phyloP scores from a whole-genome alignment of 2,888 invertebrate species.

The Eristalinus sepulchralis region DNA sequence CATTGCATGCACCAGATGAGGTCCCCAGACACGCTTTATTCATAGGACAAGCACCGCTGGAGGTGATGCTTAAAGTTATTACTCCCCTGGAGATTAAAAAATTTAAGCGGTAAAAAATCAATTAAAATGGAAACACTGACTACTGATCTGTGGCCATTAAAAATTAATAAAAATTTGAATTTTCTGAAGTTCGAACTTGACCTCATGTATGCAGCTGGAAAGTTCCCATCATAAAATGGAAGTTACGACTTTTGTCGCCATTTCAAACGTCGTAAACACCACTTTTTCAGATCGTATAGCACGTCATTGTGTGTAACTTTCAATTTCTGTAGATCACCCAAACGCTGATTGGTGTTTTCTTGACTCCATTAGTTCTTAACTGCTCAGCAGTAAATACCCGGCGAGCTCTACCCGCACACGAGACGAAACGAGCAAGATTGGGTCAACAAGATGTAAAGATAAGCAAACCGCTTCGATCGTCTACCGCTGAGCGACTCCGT shows the following conservation, averaged over 20 bases:
- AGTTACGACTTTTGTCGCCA: not conserved
- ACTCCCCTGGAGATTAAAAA: not conserved
- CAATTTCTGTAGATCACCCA: not conserved
- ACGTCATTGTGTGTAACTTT: not conserved
- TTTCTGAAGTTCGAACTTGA: not conserved
- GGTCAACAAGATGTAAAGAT: slow-evolving; percentile 18
- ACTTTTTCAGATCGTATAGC: not conserved
- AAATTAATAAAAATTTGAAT: not conserved
- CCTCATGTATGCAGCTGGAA: not conserved
- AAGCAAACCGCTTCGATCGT: not conserved
- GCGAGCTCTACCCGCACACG: not conserved
- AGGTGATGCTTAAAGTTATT: not conserved
- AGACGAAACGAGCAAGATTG: not conserved
- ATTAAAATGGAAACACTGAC: not conserved
- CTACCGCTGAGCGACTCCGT: not conserved
- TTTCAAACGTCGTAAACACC: not conserved
- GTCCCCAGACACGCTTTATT: too few relatives aligned
- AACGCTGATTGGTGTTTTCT: not conserved
- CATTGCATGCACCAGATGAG: too few relatives aligned
- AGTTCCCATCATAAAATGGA: not conserved
- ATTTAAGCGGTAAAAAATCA: not conserved
- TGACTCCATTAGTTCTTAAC: not conserved
- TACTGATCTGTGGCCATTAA: not conserved
- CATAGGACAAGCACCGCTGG: too few relatives aligned
- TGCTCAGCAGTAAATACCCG: not conserved